phyloP scores from a whole-genome alignment of 2,113 vertebrate species.

The Microtus oregoni region DNA sequence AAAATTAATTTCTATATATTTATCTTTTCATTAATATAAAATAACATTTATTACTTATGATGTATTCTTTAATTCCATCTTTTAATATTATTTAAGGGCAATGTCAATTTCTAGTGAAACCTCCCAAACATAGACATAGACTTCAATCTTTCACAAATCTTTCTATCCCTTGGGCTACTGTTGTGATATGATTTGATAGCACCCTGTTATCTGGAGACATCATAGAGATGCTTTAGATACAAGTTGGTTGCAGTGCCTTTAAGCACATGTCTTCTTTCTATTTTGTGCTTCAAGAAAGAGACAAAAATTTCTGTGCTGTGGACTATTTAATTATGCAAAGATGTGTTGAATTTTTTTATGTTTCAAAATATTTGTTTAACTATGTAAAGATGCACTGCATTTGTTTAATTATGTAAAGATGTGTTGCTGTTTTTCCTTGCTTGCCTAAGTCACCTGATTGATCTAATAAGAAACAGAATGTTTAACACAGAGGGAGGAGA shows the following conservation, averaged over 20 bases:
- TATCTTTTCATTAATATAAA: conserved; percentile 9
- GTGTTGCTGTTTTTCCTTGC: not conserved
- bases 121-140: not conserved
- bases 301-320: not conserved
- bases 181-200: not conserved
- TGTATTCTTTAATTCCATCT: not conserved
- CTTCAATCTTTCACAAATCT: conserved; percentile 9
- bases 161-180: not conserved
- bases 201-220: not conserved
- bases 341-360: not conserved
- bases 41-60: not conserved
- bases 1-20: not conserved
- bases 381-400: not conserved
- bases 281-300: not conserved
- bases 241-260: not conserved
- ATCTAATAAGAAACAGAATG: not conserved
- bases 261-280: not conserved
- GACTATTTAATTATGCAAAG: not conserved
- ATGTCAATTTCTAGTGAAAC: not conserved
- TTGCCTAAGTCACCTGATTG: not conserved
- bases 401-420: too few relatives aligned
- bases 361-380: not conserved
- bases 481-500: not conserved
- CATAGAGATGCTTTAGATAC: not conserved
- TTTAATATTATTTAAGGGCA: conserved; percentile 16